Evolutionary conservation across 2,888 invertebrate species (phyloP), one percentile per base, ranked within the genome.

Genomic region (Rosalia funebris): DNA sequence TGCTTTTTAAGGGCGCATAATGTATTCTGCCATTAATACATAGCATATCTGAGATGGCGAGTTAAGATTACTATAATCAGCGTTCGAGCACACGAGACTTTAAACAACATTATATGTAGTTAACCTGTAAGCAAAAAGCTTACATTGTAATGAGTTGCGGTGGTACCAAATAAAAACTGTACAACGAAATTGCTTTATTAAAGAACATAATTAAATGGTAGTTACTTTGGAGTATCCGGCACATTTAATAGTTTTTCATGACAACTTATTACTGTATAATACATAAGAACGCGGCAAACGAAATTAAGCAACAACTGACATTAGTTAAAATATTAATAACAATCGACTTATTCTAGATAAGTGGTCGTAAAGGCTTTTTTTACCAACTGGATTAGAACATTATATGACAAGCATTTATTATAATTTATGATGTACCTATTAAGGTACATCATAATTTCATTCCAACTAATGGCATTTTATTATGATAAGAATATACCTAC

Each of bases 11-110:
- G 25, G 50, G 16, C 50, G 10, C 62, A 55, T 62, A 62, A 60
- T 65, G 47, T 63, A 66, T 60, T 62, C 69, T 56, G 65, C 69
- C 70, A 72, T 71, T 68, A 68, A 62, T 64, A 61, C 48, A 53
- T 66, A 64, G 60, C 68, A 68, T 68, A 67, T 73, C 69, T 70
- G 71, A 71, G 75, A 75, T 74, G 72, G 72, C 71, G 71, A 72
- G 53, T 62, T 41, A 41, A 68, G 73, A 75, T 75, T 73, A 71
- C 71, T 69, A 69, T 73, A 74, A 75, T 73, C 72, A 73, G 64
- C 64, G 69, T 68, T 69, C 60, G 68, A 69, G 70, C 69, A 71
- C 70, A 72, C 72, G 70, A 70, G 64, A 68, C 66, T 54, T 17
- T 52, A 48, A 57, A 60, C 50, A 47, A 56, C 58, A 62, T 65